Evolutionary conservation across 2,113 vertebrate genomes (phyloP).

Genomic region (Chauna torquata): DNA sequence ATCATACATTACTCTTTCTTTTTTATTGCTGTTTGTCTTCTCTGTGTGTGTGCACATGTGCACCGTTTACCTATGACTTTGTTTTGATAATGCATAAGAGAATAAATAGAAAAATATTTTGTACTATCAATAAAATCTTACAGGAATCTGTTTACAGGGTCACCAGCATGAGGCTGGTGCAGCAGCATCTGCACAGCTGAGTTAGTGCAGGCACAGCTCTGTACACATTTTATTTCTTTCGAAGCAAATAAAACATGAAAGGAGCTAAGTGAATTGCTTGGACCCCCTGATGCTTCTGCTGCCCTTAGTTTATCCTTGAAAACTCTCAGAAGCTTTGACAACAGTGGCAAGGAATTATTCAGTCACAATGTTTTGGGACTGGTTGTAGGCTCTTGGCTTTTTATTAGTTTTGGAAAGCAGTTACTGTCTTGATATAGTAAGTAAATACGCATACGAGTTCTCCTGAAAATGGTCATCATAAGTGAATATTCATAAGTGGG

Average conservation of each 20-base stretch:
- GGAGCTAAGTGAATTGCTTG: neutral
- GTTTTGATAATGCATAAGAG: neutral
- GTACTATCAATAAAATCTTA: neutral
- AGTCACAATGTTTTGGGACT: neutral
- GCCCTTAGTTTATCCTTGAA: neutral
- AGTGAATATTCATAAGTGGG: neutral
- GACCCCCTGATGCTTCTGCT: neutral
- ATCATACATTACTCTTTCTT: neutral
- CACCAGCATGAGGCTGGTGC: neutral
- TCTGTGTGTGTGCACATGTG: accelerated
- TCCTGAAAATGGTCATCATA: neutral
- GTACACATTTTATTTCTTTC: neutral
- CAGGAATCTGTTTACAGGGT: neutral
- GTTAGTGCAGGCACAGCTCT: neutral
- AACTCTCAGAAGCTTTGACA: neutral
- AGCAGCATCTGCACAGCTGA: neutral
- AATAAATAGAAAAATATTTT: neutral
- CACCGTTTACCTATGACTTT: neutral
- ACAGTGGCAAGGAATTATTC: neutral
- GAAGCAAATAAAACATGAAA: neutral
- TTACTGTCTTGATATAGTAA: neutral
- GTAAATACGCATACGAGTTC: neutral
- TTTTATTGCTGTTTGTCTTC: neutral
- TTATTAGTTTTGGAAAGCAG: neutral
- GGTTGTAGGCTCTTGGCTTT: neutral